Base-by-base conservation (phyloP, 2,113 vertebrate species). In the Austrofundulus limnaeus region DNA sequence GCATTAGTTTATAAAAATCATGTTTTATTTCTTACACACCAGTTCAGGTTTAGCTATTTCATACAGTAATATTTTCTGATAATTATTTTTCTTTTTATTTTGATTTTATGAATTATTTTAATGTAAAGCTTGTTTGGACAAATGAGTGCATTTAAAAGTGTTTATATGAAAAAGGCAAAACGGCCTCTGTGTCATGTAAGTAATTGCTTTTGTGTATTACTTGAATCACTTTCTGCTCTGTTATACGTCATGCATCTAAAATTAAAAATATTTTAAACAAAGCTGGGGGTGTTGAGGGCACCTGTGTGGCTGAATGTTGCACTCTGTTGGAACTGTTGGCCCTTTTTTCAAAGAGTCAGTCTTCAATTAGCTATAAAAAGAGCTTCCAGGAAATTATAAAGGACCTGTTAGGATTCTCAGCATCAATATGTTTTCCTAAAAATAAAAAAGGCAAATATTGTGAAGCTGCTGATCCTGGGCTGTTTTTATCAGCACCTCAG, bases 201-300 rank as follows among this genome's bases (percentile, higher is more conserved):
- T 58, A 66, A 73, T 67, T 28, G 56, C 74, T 73, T 59, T 70
- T 39, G 79, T 77, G 48, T 84, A 59, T 56, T 76, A 83, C 81
- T 86, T 88, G 74, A 85, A 82, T 52, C 45, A 45, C 83, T 61
- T 86, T 79, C 71, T 66, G 82, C 78, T 81, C 67, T 90, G 85
- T 86, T 82, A 80, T 8, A 78, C 37, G 66, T 79, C 80, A 60
- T 55, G 78, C 63, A 64, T 60, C 61, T 75, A 50, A 57, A 17
- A 59, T 17, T 19, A 15, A 24, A 5, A 43, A 16, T 1, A 28
- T 14, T 16, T 10, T 9, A 1, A 34, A 8, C 31, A 34, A 34
- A 34, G 31, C 31, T 34, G 5, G 6, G 5, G 9, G 31, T 9
- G 31, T n/a, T n/a, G n/a, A n/a, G 31, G 25, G 25, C 1, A 34